Percentiles rank a stretch among this genome's conserved stretches.
Evolutionary conservation across 2,888 invertebrate species (phyloP).

Genomic region (Diogma glabrata): DNA sequence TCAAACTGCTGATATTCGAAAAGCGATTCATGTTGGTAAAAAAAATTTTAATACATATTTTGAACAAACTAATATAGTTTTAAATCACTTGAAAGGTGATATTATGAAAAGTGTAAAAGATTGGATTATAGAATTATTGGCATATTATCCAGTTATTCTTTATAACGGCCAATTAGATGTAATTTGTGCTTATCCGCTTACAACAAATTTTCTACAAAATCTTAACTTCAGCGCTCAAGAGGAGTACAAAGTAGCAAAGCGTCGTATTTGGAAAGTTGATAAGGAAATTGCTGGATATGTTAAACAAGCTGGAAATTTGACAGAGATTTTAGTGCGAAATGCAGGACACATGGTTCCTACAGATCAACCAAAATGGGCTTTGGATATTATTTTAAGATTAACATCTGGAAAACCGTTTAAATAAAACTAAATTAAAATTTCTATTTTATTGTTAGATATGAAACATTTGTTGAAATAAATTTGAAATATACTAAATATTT

Average conservation of each 20-base stretch:
- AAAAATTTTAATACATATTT: conserved; percentile 46
- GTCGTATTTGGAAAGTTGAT: conserved; percentile 58
- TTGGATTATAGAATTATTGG: background rate
- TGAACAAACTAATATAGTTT: conserved; percentile 44
- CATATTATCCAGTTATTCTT: conserved; percentile 39
- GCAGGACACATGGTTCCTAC: conserved; percentile 75
- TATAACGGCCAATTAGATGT: conserved; percentile 89
- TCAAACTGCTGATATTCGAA: conserved; percentile 49
- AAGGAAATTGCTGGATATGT: conserved; percentile 63
- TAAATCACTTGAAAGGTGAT: conserved; percentile 58
- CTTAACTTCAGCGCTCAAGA: conserved; percentile 55
- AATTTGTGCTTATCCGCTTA: conserved; percentile 79
- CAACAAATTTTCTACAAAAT: conserved; percentile 62
- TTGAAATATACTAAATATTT: too few species aligned
- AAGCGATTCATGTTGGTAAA: conserved; percentile 75
- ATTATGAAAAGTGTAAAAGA: conserved; percentile 50
- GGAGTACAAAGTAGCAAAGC: conserved; percentile 51
- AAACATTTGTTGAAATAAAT: too few species aligned
- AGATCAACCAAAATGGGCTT: conserved; percentile 67
- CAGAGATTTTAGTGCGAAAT: conserved; percentile 61
- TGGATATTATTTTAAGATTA: conserved; percentile 59
- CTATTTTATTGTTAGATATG: too few species aligned
- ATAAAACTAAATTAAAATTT: too few species aligned
- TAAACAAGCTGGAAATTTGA: conserved; percentile 56
- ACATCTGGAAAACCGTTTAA: conserved; percentile 39